Base-by-base conservation (phyloP, 2,888 invertebrate species). In the Cheilosia soror region DNA sequence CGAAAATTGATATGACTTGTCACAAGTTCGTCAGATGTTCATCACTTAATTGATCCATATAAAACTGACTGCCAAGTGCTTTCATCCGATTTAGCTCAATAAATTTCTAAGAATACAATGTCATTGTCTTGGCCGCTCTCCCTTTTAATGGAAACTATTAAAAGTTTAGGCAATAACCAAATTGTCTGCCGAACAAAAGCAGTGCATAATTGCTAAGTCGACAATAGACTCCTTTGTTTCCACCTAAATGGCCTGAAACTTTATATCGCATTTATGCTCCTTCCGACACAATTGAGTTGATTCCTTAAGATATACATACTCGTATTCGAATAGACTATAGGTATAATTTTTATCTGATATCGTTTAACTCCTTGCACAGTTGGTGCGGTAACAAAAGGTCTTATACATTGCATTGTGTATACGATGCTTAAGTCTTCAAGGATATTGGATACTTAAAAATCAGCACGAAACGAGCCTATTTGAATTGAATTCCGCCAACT, bases 141-240 rank as follows among this genome's bases (percentile, higher is more conserved):
- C 0, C 20, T 47, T 15, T 20, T 9, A 47, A 20, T 15, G 7
- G 47, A 15, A 20, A 49, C 49, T 29, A 44, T 66, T 40, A 44
- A 76, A 76, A 60, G 31, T 68, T 60, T 13, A 60, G 44, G 40
- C 25, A 27, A 68, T 51, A 57, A 58, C 29, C 9, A 37, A 58
- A 25, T 44, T 68, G 31, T 60, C 51, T 60, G n/a, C 29, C 9
- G 33, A 58, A 76, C 66, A 68, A 76, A 58, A 33, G 68, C 58
- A 68, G 27, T 47, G 49, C 73, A 63, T 63, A 73, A 73, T 73
- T 73, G 62, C 73, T 44, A 27, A 53, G 55, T 63, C 77, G 72
- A 83, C 82, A 77, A 72, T 42, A 51, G 44, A 20, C n/a, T 42
- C 57, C 49, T 55, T 78, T 83, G 73, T 78, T 63, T 65, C 37